Base-by-base conservation (phyloP, 2,888 invertebrate species). In the Apamea epomidion region DNA sequence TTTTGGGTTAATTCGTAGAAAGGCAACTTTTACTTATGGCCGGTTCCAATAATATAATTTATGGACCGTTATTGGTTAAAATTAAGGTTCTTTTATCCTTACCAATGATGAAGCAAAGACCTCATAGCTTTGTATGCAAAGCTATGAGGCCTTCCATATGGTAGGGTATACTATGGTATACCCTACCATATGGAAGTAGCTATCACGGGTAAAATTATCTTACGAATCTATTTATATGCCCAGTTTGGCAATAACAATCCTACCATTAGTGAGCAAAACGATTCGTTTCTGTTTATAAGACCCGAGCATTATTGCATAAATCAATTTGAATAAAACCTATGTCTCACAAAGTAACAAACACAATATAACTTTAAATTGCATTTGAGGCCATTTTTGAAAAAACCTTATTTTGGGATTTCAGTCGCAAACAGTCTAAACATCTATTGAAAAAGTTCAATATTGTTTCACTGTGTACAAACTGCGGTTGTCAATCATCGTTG, bases 401-500 rank as follows among this genome's bases (percentile, higher is more conserved):
- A 25, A 10, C 14, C 12, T 14, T 5, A 21, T 3, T 45, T 75
- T 60, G 1, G 1, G 14, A 75, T 21, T 32, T 54, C 37, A 7
- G 18, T 18, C 10, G 21, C 7, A 48, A 48, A 48, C 2, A n/a
- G 25, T 25, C 12, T 37, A 60, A 70, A 48, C 12, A 58, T 5
- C 8, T 7, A 42, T 3, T 54, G 1, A 14, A 65, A 82, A 54
- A 54, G 2, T 4, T 18, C 25, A 42, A 65, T 51, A 71, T 54
- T 25, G 45, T 37, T 72, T 54, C 25, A 62, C 45, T 72, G 45
- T 67, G 79, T 60, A 45, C 67, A 45, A 71, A 80, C 45, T 67
- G 1, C 8, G n/a, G 25, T 51, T 60, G 85, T 85, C 81, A 82
- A 81, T 82, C 85, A 72, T 45, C 12, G 48, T 14, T 8, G 71